Evolutionary conservation across 1,140 invertebrate genomes (phyloP).

Genomic region (Neodiprion lecontei): DNA sequence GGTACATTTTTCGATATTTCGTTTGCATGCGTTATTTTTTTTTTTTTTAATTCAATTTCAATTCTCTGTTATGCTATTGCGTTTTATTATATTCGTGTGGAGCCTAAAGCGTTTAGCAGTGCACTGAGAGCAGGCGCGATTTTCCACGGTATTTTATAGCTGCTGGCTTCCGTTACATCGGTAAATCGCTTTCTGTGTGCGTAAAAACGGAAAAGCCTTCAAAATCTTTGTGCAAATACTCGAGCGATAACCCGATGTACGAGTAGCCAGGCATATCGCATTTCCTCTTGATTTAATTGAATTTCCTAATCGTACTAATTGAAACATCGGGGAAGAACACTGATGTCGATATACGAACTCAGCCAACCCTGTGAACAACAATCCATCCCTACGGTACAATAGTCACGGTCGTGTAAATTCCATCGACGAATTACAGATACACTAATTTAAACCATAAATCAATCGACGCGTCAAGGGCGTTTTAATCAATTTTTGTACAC

Average conservation of each 20-base stretch:
- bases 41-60: neutral
- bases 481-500: too few species aligned
- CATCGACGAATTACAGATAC: too few species aligned
- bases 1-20: neutral
- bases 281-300: slow-evolving; percentile 28
- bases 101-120: neutral
- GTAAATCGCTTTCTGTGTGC: slow-evolving; percentile 5
- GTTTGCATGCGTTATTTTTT: neutral
- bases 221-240: slow-evolving; percentile 23
- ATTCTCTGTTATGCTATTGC: neutral
- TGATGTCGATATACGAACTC: neutral
- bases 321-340: slow-evolving; percentile 11
- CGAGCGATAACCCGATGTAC: slow-evolving; percentile 18
- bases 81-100: neutral
- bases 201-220: slow-evolving; percentile 9
- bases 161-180: neutral
- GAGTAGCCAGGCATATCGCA: slow-evolving; percentile 12
- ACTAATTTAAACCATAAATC: too few species aligned
- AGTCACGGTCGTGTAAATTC: neutral
- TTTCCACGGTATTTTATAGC: slow-evolving; percentile 19
- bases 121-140: neutral
- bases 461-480: too few species aligned
- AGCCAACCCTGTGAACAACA: neutral
- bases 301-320: slow-evolving; percentile 35
- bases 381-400: neutral